Conservation (phyloP, 1,140 invertebrate species). For the Acromyrmex echinatior region DNA sequence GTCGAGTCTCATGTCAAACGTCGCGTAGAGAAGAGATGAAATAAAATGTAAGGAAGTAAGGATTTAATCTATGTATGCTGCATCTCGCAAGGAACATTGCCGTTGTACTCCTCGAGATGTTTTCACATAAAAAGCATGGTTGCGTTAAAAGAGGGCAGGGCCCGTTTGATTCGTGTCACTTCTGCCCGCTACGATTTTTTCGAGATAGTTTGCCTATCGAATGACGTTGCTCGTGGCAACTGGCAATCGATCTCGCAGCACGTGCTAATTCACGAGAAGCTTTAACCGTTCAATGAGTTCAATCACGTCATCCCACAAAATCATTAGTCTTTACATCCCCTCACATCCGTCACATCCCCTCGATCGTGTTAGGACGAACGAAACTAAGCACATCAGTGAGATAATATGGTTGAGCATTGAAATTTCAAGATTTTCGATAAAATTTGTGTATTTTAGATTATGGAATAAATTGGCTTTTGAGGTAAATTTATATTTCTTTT, state of each 20-base stretch:
- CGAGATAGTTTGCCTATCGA: conserved; percentile 35
- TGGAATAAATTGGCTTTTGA: not conserved
- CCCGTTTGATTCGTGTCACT: not conserved
- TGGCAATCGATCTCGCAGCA: conserved; percentile 34
- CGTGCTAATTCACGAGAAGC: conserved; percentile 40
- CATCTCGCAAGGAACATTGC: not conserved
- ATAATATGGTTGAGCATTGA: not conserved
- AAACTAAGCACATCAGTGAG: not conserved
- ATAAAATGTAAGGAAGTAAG: not conserved
- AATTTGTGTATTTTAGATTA: not conserved
- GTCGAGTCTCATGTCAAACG: not conserved
- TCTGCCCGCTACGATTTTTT: conserved; percentile 37
- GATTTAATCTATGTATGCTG: not conserved
- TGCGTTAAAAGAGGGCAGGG: not conserved
- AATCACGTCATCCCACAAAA: conserved; percentile 48
- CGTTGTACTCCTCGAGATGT: conserved; percentile 16
- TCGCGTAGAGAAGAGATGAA: not conserved
- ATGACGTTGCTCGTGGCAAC: conserved; percentile 57
- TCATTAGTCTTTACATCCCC: conserved; percentile 21
- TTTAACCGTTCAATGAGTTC: conserved; percentile 19
- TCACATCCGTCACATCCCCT: conserved; percentile 20
- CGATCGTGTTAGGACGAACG: not conserved
- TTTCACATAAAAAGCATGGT: not conserved
- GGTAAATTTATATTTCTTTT: too few species aligned
- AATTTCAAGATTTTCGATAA: not conserved